Evolutionary conservation across 2,888 invertebrate genomes (phyloP), one percentile per base, ranked within the genome.

Genomic region (Melanostoma mellinum): DNA sequence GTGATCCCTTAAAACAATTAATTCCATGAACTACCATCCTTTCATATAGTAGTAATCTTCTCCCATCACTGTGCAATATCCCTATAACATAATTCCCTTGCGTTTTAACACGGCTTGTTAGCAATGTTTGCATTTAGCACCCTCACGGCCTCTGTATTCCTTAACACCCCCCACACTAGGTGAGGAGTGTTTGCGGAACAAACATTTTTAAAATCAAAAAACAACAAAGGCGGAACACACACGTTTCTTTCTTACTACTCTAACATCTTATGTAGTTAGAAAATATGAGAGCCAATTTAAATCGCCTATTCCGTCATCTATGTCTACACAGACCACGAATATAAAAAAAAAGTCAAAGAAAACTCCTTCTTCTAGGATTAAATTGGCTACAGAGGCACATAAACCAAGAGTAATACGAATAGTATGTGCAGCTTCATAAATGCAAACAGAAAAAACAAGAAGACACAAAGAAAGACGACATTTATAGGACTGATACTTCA

Each of bases 371-470:
- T 53, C 48, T 20, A 55, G 53, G 40, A 6, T 55, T 42, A 58
- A 58, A 80, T 75, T 48, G 56, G 50, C 56, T 71, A 48, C 60
- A 65, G 53, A n/a, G 9, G 53, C 52, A 20, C 20, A 20, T 20
- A 72, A 71, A 61, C 63, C 52, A 38, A 58, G 81, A 68, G 77
- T 82, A 73, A 82, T 53, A 69, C 68, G 42, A 63, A 73, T 77
- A 72, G 71, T 82, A 73, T 33, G 8, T 1, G 20, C 20, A 20
- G 20, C 20, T 20, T 1, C 20, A 20, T 20, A 20, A 20, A 20
- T 20, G 20, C 20, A 35, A 44, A 9, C 6, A 35, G 20, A 46
- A 61, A 44, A 38, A 60, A 44, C 9, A 35, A 38, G 44, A 68
- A 35, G 48, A 55, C 68, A 68, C 67, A 71, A 67, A 71, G 75